Base-by-base conservation (phyloP, 2,888 invertebrate genomes). In the Trachelus troglodyta region DNA sequence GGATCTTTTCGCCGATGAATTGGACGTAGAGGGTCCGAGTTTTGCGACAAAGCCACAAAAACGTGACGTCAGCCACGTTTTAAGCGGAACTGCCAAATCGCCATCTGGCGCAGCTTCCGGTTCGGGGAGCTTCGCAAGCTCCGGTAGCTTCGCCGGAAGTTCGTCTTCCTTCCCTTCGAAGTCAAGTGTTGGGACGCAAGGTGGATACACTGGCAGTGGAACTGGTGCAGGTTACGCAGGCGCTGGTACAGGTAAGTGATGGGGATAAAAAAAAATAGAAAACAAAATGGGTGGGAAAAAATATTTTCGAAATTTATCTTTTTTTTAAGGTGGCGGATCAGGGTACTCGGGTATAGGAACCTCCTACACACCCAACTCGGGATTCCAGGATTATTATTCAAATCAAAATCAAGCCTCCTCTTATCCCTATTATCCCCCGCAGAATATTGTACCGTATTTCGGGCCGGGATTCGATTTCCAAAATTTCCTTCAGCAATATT, bases 401-500 rank as follows among this genome's bases (percentile, higher is more conserved):
- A 71, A 71, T 34, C 33, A 15, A 31, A 31, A 71, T 33, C 56
- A 56, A 23, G 9, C 15, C 56, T 15, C 71, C 75, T 23, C 35
- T 30, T 31, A 31, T 33, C 69, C 77, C 30, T 71, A 69, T 34
- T 69, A 69, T 30, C 71, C 69, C 11, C 2, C 74, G 40, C 75
- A 71, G 37, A 75, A 75, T 71, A 4, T 11, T 11, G 40, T 23
- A 31, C 37, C 37, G 12, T 31, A 15, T 23, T 3, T 73, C 23
- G 30, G 34, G 9, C 15, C 76, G 12, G 37, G 56, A 12, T 69
- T 76, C 73, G 73, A 76, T 69, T 40, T 74, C 33, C 83, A 85
- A 31, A 73, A 31, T 30, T 71, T 84, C 73, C 81, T 87, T 75
- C 77, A 84, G 31, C 82, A 87, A 1, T 81, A 85, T 35, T 81